Conservation (phyloP, 2,113 vertebrate species). For the Albula goreensis region DNA sequence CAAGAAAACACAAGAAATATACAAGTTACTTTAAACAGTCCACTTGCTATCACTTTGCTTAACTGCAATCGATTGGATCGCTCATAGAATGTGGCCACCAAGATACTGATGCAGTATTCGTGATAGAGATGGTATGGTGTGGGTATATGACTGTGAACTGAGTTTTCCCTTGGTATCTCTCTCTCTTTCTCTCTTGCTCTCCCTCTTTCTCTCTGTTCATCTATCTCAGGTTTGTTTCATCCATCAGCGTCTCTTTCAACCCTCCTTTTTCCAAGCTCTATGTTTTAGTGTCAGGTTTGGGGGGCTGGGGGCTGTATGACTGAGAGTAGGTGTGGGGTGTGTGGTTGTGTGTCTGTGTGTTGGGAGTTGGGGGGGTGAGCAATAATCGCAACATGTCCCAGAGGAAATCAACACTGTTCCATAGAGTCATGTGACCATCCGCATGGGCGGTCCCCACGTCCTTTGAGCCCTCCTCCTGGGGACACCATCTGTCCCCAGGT, state of each 20-base stretch:
- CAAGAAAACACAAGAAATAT: neutral
- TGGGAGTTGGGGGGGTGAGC: slow-evolving; percentile 32
- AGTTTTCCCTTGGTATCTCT: slow-evolving; percentile 16
- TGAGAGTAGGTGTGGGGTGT: slow-evolving; percentile 4
- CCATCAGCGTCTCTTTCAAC: slow-evolving; percentile 39
- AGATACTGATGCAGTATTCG: neutral
- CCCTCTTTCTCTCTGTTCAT: slow-evolving; percentile 28
- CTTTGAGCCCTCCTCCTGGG: slow-evolving; percentile 53
- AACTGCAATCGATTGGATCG: neutral
- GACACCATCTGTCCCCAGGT: slow-evolving; percentile 65
- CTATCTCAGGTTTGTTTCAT: slow-evolving; percentile 41
- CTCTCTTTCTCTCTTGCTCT: slow-evolving; percentile 13
- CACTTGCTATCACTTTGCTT: neutral
- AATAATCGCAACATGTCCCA: slow-evolving; percentile 78
- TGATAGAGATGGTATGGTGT: neutral
- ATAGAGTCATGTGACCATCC: slow-evolving; percentile 72
- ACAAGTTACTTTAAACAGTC: neutral
- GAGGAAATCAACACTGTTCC: slow-evolving; percentile 92
- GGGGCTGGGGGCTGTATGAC: slow-evolving; percentile 2
- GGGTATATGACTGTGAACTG: slow-evolving; percentile 6
- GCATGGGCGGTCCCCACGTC: slow-evolving; percentile 78
- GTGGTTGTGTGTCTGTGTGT: slow-evolving; percentile 22
- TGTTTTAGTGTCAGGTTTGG: neutral
- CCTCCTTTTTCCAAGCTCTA: slow-evolving; percentile 19
- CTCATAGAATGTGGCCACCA: neutral